A percentile compares a stretch with the other conserved stretches of the same genome.
phyloP scores from a whole-genome alignment of 2,113 vertebrate genomes.

The Nannospalax galili region DNA sequence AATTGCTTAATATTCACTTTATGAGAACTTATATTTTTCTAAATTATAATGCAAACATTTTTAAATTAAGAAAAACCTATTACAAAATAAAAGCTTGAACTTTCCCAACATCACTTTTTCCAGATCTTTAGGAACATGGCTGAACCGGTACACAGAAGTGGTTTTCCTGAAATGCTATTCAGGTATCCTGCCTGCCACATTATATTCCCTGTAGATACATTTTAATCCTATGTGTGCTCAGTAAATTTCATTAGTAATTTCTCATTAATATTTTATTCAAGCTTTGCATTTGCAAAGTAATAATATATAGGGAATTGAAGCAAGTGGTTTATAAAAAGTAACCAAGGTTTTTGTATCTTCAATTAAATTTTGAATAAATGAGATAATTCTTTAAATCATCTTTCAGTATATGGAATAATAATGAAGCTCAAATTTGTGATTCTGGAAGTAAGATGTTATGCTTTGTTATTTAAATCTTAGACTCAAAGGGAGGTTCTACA shows the following conservation, averaged over 20 bases:
- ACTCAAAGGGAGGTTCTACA: neutral
- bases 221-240: neutral
- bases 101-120: conserved; percentile 4
- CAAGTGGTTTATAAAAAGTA: conserved; percentile 12
- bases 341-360: neutral
- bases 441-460: neutral
- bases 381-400: neutral
- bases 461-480: neutral
- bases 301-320: neutral
- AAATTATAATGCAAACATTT: neutral
- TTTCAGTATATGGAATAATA: neutral
- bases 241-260: conserved; percentile 9
- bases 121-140: neutral
- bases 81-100: neutral
- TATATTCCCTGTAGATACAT: neutral
- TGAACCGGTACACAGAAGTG: neutral
- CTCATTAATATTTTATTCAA: neutral
- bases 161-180: neutral
- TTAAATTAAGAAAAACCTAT: neutral
- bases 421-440: neutral
- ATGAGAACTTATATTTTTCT: neutral
- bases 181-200: neutral
- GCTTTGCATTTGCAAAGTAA: neutral
- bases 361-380: conserved; percentile 26
- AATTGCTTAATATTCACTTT: neutral